A percentile compares a stretch with the other conserved stretches of the same genome.
Conservation (phyloP, 2,797 vertebrate species). For the Haliaeetus albicilla region DNA sequence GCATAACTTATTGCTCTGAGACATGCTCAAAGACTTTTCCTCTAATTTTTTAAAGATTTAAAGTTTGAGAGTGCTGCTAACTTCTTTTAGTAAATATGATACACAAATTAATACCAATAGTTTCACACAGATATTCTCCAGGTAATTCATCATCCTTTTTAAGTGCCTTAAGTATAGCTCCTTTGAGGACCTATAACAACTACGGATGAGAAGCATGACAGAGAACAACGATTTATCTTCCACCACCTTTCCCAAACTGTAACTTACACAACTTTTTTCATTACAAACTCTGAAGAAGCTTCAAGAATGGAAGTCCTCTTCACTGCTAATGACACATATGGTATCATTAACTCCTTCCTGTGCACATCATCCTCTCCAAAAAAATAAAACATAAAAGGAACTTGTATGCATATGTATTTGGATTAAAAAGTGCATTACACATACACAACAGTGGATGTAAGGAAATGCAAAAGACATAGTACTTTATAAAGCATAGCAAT, state of each 20-base stretch:
- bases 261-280: not conserved
- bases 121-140: not conserved
- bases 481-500: not conserved
- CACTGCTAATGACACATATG: rapidly evolving
- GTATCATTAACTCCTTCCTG: not conserved
- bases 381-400: not conserved
- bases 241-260: not conserved
- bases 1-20: not conserved
- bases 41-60: not conserved
- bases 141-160: not conserved
- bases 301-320: not conserved
- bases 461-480: rapidly evolving
- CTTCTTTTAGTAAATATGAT: not conserved
- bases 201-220: not conserved
- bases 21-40: not conserved
- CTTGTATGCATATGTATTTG: not conserved
- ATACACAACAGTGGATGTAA: rapidly evolving
- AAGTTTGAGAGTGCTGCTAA: not conserved
- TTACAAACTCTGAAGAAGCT: not conserved
- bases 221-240: not conserved
- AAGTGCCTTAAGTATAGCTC: not conserved
- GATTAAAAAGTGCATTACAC: not conserved
- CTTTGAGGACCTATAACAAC: not conserved
- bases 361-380: not conserved
- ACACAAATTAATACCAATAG: not conserved